Conservation (phyloP, 2,797 vertebrate species). For the Sebastes nivosus region DNA sequence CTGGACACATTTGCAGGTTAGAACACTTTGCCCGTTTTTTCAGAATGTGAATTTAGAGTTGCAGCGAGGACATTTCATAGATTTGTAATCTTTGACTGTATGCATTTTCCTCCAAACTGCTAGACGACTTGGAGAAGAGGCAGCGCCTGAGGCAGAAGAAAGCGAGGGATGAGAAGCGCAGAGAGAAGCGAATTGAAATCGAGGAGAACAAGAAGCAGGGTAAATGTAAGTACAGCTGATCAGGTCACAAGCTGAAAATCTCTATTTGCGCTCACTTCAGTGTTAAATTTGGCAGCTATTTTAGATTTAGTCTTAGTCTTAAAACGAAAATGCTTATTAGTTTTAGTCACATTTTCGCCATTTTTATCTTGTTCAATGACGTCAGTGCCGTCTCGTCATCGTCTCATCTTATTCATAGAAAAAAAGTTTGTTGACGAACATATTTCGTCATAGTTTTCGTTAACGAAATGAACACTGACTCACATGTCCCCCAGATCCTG, state of each 20-base stretch:
- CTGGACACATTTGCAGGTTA: conserved; percentile 93
- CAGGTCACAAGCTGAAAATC: neutral
- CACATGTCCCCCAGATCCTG: conserved; percentile 84
- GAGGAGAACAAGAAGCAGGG: conserved; percentile 98
- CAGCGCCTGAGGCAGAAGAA: conserved; percentile 95
- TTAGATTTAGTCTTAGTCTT: too few species aligned
- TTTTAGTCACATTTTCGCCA: too few species aligned
- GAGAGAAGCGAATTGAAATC: conserved; percentile 95
- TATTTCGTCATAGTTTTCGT: fast-evolving
- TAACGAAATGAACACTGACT: neutral
- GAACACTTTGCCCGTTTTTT: neutral
- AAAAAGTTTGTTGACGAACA: too few species aligned
- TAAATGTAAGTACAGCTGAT: conserved; percentile 87
- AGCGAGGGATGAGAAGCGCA: conserved; percentile 92
- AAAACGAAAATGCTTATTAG: too few species aligned
- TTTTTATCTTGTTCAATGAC: fast-evolving
- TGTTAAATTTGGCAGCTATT: too few species aligned
- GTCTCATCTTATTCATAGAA: too few species aligned
- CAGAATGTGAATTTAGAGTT: neutral
- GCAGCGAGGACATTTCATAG: neutral
- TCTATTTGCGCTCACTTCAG: neutral
- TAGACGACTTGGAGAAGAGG: conserved; percentile 96
- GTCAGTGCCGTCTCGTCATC: too few species aligned
- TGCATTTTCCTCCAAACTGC: neutral
- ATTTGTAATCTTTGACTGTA: neutral